Base-by-base conservation (phyloP, 2,888 invertebrate genomes). In the Norana najaformis region DNA sequence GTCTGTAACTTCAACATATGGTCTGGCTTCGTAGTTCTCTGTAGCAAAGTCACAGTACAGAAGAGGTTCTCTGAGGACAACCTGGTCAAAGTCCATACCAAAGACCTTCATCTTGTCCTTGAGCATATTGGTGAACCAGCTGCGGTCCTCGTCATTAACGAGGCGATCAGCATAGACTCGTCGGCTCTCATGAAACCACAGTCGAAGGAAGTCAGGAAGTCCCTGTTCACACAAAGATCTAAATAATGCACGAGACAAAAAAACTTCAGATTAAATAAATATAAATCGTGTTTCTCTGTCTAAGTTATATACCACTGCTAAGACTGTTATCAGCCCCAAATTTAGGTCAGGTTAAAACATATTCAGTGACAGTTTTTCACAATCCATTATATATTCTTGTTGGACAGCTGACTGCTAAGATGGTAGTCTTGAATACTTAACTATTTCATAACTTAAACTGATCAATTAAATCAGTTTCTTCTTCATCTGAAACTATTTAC, bases 31-130 rank as follows among this genome's bases (percentile, higher is more conserved):
- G 30, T 93, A 96, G 83, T 91, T 91, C 82, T 92, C 92, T 16
- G 93, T 91, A 92, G 94, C 92, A 93, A 97, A 97, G 93, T 97
- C 97, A 0, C 96, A 97, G 93, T 96, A 97, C 90, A 97, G 94
- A 93, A 97, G 95, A 16, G 96, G 94, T 8, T 95, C 94, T 0
- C 94, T 94, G 0, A 96, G 96, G 1, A 96, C 92, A 0, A 96
- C 95, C 0, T 95, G 95, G 0, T 94, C 92, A 0, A 96, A 93
- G 39, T 96, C 95, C 8, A 93, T 95, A 0, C 95, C 94, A 92
- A 97, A 97, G 37, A 91, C 88, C 90, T 94, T 93, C 90, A 97
- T 96, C 93, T 96, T 96, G 30, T 93, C 91, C 88, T 93, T 93
- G 36, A 94, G 92, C n/a, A 95, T 92, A 37, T 93, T 92, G 47